Conservation (phyloP, 2,797 vertebrate species). For the Dromococcyx pavoninus region DNA sequence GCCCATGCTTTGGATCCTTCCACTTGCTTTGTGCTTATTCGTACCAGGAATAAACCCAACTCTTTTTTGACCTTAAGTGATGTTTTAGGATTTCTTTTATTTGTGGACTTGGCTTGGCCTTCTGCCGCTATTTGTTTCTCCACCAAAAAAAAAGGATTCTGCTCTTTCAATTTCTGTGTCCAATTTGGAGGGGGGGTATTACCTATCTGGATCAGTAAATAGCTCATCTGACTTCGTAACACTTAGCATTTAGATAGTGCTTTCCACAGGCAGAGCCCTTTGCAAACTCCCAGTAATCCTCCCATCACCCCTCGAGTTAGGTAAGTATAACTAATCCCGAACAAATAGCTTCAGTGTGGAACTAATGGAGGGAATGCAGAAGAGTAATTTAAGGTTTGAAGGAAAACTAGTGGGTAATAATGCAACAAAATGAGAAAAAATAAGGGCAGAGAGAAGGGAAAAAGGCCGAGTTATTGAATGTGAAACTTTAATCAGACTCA, state of each 20-base stretch:
- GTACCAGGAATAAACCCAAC: background rate
- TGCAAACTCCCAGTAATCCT: slow-evolving; percentile 57
- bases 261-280: slow-evolving; percentile 56
- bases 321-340: slow-evolving; percentile 65
- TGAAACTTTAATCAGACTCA: slow-evolving; percentile 9
- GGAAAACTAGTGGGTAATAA: slow-evolving; percentile 49
- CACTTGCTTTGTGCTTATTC: background rate
- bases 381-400: slow-evolving; percentile 54
- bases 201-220: slow-evolving; percentile 69
- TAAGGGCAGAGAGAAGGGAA: background rate
- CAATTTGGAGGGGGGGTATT: slow-evolving; percentile 52
- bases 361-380: slow-evolving; percentile 42
- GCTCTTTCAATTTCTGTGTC: slow-evolving; percentile 62
- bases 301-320: slow-evolving; percentile 11
- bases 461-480: background rate
- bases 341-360: slow-evolving; percentile 63
- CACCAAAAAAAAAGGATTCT: slow-evolving; percentile 64
- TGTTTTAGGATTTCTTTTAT: slow-evolving; percentile 60
- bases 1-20: background rate
- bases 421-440: background rate
- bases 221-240: slow-evolving; percentile 70
- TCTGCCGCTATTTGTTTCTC: slow-evolving; percentile 60
- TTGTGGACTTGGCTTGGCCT: slow-evolving; percentile 59
- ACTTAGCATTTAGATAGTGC: slow-evolving; percentile 66
- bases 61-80: slow-evolving; percentile 51